Evolutionary conservation across 2,113 vertebrate genomes (phyloP).

Genomic region (Cervus canadensis): DNA sequence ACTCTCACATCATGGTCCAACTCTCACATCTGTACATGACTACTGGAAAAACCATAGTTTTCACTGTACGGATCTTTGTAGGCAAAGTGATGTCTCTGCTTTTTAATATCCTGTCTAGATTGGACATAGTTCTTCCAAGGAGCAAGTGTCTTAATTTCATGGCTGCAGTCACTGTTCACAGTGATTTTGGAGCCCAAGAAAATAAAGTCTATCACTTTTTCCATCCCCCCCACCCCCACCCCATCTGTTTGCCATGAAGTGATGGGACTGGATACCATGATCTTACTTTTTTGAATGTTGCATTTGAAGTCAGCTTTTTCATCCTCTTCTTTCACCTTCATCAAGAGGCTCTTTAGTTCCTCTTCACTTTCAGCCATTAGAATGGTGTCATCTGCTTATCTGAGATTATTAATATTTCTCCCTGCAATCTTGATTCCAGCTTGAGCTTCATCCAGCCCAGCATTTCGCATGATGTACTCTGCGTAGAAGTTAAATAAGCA

Average conservation of each 20-base stretch:
- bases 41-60: neutral
- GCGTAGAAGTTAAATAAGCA: neutral
- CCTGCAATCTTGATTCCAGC: neutral
- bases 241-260: neutral
- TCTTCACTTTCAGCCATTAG: neutral
- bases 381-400: neutral
- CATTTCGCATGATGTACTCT: neutral
- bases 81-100: neutral
- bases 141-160: neutral
- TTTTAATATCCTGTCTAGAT: neutral
- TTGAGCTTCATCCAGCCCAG: neutral
- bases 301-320: neutral
- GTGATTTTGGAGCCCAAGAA: neutral
- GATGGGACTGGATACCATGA: neutral
- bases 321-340: neutral
- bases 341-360: neutral
- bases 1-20: neutral
- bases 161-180: neutral
- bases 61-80: neutral
- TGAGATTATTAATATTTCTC: neutral
- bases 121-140: neutral
- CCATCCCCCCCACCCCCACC: fast-evolving
- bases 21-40: neutral
- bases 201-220: neutral
- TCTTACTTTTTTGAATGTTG: neutral